phyloP scores from a whole-genome alignment of 2,888 invertebrate genomes.

The Actias luna region DNA sequence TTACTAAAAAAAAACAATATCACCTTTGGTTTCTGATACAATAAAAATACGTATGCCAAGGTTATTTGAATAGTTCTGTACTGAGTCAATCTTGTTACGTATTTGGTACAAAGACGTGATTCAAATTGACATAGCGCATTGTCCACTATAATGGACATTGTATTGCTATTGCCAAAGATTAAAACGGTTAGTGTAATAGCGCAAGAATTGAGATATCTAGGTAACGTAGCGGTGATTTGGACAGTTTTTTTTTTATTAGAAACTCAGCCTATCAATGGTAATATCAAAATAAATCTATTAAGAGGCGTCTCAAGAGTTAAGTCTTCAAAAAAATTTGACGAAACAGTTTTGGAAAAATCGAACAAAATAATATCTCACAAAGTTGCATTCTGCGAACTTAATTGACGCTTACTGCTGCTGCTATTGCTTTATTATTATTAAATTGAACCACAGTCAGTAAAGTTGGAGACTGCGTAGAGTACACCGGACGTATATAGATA shows the following conservation, averaged over 20 bases:
- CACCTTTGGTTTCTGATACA: conserved; percentile 17
- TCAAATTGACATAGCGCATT: conserved; percentile 47
- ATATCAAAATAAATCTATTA: conserved; percentile 22
- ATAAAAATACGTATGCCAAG: conserved; percentile 39
- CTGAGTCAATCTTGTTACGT: conserved; percentile 56
- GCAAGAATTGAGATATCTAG: conserved; percentile 19
- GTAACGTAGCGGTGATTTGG: conserved; percentile 15
- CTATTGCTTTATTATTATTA: too few species aligned
- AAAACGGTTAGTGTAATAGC: conserved; percentile 33
- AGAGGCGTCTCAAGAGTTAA: background rate
- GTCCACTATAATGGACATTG: conserved; percentile 43
- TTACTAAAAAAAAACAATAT: conserved; percentile 17
- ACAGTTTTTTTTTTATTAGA: conserved; percentile 15
- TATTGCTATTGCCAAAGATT: conserved; percentile 43
- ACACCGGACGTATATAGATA: too few species aligned
- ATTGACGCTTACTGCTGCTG: background rate
- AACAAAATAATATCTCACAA: background rate
- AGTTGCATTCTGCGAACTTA: background rate
- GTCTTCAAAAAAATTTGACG: background rate
- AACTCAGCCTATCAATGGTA: conserved; percentile 22
- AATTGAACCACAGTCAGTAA: too few species aligned
- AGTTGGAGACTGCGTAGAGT: too few species aligned
- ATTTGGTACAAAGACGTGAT: conserved; percentile 54
- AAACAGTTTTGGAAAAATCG: background rate
- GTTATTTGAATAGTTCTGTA: conserved; percentile 46